Percentiles rank a stretch among this genome's conserved stretches.
phyloP scores from a whole-genome alignment of 1,140 invertebrate species.

The Procambarus virginalis region DNA sequence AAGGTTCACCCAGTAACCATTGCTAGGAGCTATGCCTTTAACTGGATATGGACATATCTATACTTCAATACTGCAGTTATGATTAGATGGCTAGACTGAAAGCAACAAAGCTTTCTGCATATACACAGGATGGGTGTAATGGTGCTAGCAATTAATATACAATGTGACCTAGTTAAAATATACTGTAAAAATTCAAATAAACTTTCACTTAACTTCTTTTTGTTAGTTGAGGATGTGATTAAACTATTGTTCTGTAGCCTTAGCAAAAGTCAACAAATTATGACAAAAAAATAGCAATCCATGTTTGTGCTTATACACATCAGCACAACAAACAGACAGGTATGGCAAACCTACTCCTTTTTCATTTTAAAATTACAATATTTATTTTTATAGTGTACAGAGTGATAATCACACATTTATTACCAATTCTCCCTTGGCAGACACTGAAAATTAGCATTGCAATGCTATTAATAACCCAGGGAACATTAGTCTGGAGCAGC shows the following conservation, averaged over 20 bases:
- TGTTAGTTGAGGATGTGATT: background rate
- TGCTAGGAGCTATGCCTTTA: background rate
- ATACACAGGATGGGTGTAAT: constrained; percentile 37
- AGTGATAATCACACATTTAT: constrained; percentile 14
- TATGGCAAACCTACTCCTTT: constrained; percentile 37
- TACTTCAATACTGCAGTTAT: constrained; percentile 18
- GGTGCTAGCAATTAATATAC: constrained; percentile 34
- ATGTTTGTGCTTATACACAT: constrained; percentile 17
- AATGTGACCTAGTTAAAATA: constrained; percentile 24
- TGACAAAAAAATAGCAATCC: constrained; percentile 25
- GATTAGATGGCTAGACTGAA: constrained; percentile 43
- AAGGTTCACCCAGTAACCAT: constrained; percentile 9
- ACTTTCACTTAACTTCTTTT: background rate
- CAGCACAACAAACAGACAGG: constrained; percentile 31
- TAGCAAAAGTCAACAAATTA: constrained; percentile 11
- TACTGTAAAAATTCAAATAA: constrained; percentile 7
- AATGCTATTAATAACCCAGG: constrained; percentile 38
- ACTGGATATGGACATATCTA: constrained; percentile 6
- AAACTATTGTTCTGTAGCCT: constrained; percentile 30
- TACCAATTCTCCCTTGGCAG: constrained; percentile 42
- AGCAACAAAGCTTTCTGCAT: constrained; percentile 45
- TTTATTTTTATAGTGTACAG: background rate
- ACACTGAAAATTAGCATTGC: constrained; percentile 17
- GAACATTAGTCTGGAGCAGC: constrained; percentile 33
- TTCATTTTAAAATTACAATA: background rate